Evolutionary conservation across 1,140 invertebrate species (phyloP).

Genomic region (Drosophila micromelanica): DNA sequence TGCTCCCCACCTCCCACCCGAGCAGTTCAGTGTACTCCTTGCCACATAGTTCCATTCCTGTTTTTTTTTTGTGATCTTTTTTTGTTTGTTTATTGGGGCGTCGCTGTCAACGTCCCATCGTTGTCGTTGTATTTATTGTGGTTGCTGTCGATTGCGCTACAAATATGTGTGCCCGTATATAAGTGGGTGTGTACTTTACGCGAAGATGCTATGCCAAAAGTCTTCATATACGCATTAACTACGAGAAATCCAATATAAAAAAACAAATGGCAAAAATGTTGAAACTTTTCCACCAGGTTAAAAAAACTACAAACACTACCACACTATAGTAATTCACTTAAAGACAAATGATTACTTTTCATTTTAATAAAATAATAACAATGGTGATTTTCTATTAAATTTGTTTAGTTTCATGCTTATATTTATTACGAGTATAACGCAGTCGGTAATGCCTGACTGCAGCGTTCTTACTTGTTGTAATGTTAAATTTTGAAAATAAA

Average conservation of each 20-base stretch:
- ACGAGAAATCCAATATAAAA: background rate
- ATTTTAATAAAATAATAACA: no score
- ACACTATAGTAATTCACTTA: no score
- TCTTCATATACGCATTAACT: constrained; percentile 1
- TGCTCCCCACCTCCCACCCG: background rate
- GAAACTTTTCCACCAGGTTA: background rate
- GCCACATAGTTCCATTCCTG: constrained; percentile 57
- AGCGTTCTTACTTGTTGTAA: no score
- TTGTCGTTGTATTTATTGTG: constrained; percentile 26
- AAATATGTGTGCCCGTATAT: background rate
- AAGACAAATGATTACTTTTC: no score
- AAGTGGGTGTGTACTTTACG: background rate
- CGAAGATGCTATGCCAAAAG: constrained; percentile 2
- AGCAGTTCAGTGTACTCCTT: constrained; percentile 10
- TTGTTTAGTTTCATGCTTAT: no score
- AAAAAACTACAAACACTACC: no score
- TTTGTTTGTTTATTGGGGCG: constrained; percentile 9
- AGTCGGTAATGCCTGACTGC: no score
- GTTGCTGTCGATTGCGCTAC: constrained; percentile 19
- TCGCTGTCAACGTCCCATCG: constrained; percentile 18
- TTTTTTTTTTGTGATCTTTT: constrained; percentile 39
- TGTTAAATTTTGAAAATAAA: no score
- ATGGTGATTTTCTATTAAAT: no score
- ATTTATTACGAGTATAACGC: no score
- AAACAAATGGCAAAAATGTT: background rate